phyloP scores from a whole-genome alignment of 1,140 invertebrate genomes.

The Spodoptera frugiperda region DNA sequence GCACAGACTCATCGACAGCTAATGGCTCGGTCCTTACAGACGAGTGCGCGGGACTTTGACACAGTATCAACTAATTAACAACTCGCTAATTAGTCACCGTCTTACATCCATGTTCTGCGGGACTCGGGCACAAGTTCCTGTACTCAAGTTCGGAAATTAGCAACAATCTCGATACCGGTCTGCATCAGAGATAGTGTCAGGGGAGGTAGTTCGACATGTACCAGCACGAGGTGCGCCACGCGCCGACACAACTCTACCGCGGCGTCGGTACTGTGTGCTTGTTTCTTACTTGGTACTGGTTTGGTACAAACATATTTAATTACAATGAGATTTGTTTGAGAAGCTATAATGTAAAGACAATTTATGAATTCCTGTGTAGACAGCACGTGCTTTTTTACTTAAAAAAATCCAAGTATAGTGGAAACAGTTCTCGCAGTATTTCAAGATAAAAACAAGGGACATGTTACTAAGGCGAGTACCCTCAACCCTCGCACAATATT shows the following conservation, averaged over 20 bases:
- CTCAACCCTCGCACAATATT: constrained; percentile 22
- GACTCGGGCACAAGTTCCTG: not conserved
- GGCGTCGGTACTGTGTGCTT: too few relatives aligned
- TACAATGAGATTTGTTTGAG: too few relatives aligned
- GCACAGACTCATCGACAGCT: not conserved
- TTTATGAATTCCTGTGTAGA: too few relatives aligned
- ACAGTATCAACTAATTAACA: constrained; percentile 13
- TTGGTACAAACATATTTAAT: too few relatives aligned
- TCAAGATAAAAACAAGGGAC: constrained; percentile 1
- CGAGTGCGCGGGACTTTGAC: constrained; percentile 23
- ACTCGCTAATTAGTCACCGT: constrained; percentile 33
- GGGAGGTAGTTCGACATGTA: not conserved
- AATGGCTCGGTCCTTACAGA: constrained; percentile 5
- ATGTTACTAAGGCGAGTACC: not conserved
- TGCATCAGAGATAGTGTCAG: not conserved
- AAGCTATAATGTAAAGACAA: too few relatives aligned
- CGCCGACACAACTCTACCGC: not conserved
- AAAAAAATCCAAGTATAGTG: not conserved
- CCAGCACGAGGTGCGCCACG: constrained; percentile 8
- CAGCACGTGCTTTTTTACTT: not conserved
- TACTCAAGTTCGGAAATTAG: constrained; percentile 6
- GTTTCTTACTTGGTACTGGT: too few relatives aligned
- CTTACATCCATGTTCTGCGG: constrained; percentile 9
- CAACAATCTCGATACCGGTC: constrained; percentile 1
- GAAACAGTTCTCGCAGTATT: not conserved